Percentiles rank a stretch among this genome's conserved stretches.
Evolutionary conservation across 2,888 invertebrate species (phyloP).

Genomic region (Lasioglossum villosulum): DNA sequence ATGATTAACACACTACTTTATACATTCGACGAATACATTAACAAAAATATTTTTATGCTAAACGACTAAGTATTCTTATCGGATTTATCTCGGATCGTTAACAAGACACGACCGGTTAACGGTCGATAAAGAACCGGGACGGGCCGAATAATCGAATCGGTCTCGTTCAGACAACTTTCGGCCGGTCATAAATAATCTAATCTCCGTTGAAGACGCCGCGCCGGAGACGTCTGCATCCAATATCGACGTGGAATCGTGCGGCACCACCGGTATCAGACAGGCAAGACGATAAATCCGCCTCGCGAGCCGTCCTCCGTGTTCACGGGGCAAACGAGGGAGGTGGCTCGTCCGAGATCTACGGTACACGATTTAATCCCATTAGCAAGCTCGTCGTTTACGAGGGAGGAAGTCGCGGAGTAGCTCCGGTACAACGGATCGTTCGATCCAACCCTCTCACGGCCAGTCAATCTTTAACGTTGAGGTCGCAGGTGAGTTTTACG

Average conservation of each 20-base stretch:
- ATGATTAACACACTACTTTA: too few relatives aligned
- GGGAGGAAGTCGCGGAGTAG: slow-evolving; percentile 27
- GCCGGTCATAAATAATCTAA: slow-evolving; percentile 22
- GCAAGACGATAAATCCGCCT: slow-evolving; percentile 43
- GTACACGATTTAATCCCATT: slow-evolving; percentile 59
- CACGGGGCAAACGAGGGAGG: slow-evolving; percentile 5
- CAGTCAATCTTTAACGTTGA: slow-evolving; percentile 19
- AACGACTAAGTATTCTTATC: too few relatives aligned
- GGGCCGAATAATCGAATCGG: background rate
- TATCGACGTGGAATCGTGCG: slow-evolving; percentile 22
- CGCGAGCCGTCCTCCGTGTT: slow-evolving; percentile 20
- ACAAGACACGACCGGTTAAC: background rate
- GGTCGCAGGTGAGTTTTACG: slow-evolving; percentile 54
- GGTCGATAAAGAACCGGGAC: background rate
- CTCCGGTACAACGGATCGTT: slow-evolving; percentile 15
- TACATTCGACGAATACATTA: too few relatives aligned
- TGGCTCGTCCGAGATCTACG: slow-evolving; percentile 20
- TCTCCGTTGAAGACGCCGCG: background rate
- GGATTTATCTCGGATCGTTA: background rate
- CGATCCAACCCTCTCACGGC: slow-evolving; percentile 22
- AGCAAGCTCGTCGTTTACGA: slow-evolving; percentile 52
- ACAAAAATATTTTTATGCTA: too few relatives aligned
- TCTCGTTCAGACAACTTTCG: background rate
- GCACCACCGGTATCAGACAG: slow-evolving; percentile 19
- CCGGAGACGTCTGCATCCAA: slow-evolving; percentile 7